Base-by-base conservation (phyloP, 1,140 invertebrate species). In the Zelostemma sp. region DNA sequence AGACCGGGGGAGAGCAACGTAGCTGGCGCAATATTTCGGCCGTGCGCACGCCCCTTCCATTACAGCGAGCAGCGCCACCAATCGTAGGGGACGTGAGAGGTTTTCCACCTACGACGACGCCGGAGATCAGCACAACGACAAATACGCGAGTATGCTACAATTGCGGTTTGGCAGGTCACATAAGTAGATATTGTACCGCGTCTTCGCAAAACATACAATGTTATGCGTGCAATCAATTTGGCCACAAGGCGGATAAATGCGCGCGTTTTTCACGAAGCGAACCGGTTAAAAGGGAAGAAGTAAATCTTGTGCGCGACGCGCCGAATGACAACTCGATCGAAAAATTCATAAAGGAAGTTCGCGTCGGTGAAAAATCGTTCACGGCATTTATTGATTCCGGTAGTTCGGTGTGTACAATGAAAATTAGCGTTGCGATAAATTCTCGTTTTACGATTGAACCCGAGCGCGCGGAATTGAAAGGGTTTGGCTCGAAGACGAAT, bases 331-430 rank as follows among this genome's bases (percentile, higher is more conserved):
- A 28, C 11, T n/a, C 46, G 1, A 1, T 28, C n/a, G 46, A 48
- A 11, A 50, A 50, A 50, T 35, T 33, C 33, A 33, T 50, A 0
- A 49, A 49, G 28, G 11, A 15, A 1, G 12, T 49, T 12, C n/a
- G 8, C 12, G 11, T 49, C 1, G 19, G 12, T 5, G 47, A 12
- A 9, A 49, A 49, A 49, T 9, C 25, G 19, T 31, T 49, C 14
- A 12, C 1, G 2, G 47, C 47, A 9, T 49, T 49, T 11, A 18
- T 31, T 1, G 25, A 48, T 25, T 4, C 46, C 1, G 46, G 46
- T 12, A 48, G 46, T 14, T 48, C 46, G 11, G 46, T 48, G 8
- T 21, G 18, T 12, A 48, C 46, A n/a, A 48, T 48, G 9, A 45
- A 48, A 21, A n/a, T 48, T 16, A 33, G 19, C 18, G 25, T 12